A percentile compares a stretch with the other conserved stretches of the same genome.
Conservation (phyloP, 1,140 invertebrate species). For the Vanessa atalanta region DNA sequence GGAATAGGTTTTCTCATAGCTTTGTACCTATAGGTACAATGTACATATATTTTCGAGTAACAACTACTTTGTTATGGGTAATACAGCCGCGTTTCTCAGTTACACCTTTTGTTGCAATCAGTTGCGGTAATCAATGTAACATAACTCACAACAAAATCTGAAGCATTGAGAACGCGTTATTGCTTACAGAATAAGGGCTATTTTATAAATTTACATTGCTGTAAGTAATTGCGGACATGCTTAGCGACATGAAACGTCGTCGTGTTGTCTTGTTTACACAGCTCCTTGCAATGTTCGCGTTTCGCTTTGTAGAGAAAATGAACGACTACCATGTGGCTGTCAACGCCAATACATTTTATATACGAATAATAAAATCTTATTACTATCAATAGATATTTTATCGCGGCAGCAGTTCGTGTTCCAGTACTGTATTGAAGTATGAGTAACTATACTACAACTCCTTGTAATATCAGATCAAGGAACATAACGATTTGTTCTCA, state of each 20-base stretch:
- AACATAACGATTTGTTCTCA: neutral
- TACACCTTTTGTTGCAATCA: constrained; percentile 49
- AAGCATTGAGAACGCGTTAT: constrained; percentile 9
- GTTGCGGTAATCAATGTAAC: constrained; percentile 36
- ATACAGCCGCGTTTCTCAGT: constrained; percentile 46
- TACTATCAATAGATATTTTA: constrained; percentile 6
- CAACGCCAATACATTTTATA: constrained; percentile 10
- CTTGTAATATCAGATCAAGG: neutral
- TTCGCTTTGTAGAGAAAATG: constrained; percentile 40
- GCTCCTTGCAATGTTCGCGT: constrained; percentile 43
- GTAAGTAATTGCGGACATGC: constrained; percentile 43
- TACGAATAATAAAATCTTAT: constrained; percentile 15
- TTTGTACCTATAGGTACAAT: neutral
- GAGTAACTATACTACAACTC: neutral
- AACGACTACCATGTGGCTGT: constrained; percentile 23
- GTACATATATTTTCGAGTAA: constrained; percentile 28
- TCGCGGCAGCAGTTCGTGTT: neutral
- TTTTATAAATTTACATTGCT: constrained; percentile 27
- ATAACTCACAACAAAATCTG: constrained; percentile 12
- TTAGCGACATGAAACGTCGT: constrained; percentile 44
- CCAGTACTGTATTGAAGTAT: neutral
- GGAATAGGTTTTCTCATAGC: neutral
- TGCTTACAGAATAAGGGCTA: constrained; percentile 31
- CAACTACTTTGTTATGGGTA: constrained; percentile 28
- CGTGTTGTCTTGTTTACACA: constrained; percentile 48